Base-by-base conservation (phyloP, 2,797 vertebrate genomes). In the Alcedo atthis region DNA sequence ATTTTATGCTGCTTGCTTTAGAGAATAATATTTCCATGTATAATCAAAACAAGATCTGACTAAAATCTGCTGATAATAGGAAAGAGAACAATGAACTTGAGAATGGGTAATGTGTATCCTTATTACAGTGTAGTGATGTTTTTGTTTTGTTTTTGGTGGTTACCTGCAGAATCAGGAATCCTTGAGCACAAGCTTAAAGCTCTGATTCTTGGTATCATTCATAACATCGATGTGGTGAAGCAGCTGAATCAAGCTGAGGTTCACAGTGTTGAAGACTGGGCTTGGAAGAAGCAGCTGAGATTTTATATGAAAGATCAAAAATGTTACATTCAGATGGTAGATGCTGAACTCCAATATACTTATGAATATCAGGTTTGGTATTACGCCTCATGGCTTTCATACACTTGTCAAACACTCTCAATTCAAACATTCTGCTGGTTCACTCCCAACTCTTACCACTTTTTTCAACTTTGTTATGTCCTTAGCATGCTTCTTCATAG, bases 151-250 rank as follows among this genome's bases (percentile, higher is more conserved):
- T 66, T 81, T 79, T 20, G 75, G 5, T 88, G 57, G 12, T 89
- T 97, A 55, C 95, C 32, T 95, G 48, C 90, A 99, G 99, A 98
- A 83, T 98, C 98, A 14, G 98, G 97, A 70, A 97, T 99, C 87
- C 96, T 99, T 85, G 98, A 98, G 89, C 96, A 99, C 90, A 99
- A 99, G 92, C 98, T 99, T 85, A 99, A 99, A 97, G 98, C 99
- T 55, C 97, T 99, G 83, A 98, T 99, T 96, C 98, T 99, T 95
- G 99, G 99, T 87, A 98, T 99, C 70, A 98, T 99, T 96, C 99
- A 99, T 96, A 98, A 99, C 95, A 99, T 99, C 94, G 98, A 99
- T 89, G 98, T 99, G 81, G 98, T 99, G 90, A 99, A 98, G 94
- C 98, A 99, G 66, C 97, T 99, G 61, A 98, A 96, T 74, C 97